phyloP scores from a whole-genome alignment of 2,888 invertebrate genomes.

The Actias luna region DNA sequence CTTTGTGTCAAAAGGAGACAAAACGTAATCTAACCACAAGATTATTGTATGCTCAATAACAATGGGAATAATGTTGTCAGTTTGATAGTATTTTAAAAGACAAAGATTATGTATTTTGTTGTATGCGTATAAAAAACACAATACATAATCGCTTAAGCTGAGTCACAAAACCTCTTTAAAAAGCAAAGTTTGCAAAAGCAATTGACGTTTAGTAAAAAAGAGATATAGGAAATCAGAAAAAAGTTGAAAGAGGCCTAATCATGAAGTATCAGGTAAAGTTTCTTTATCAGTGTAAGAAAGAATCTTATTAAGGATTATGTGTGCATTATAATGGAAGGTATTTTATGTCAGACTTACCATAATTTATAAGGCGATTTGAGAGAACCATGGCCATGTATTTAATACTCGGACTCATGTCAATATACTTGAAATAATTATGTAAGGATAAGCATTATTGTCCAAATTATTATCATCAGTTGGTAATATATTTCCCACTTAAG shows the following conservation, averaged over 20 bases:
- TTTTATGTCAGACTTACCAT: neutral
- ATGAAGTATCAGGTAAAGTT: neutral
- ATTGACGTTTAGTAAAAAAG: neutral
- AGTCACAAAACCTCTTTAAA: neutral
- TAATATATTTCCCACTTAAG: neutral
- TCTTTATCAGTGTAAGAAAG: neutral
- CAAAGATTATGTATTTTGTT: neutral
- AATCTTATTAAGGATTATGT: neutral
- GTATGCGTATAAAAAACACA: neutral
- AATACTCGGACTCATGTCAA: neutral
- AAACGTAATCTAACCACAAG: constrained; percentile 4
- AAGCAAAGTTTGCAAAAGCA: neutral
- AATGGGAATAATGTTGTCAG: constrained; percentile 2
- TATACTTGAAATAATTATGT: neutral
- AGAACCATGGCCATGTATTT: neutral
- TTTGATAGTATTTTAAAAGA: neutral
- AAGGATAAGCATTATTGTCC: neutral
- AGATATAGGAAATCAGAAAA: neutral
- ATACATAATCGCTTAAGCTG: neutral
- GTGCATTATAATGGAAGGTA: neutral
- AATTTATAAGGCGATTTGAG: neutral
- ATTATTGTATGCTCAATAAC: neutral
- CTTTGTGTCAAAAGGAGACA: constrained; percentile 5
- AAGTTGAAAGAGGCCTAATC: neutral
- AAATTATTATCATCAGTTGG: neutral